Conservation (phyloP, 2,888 invertebrate genomes). For the Bugulina stolonifera region DNA sequence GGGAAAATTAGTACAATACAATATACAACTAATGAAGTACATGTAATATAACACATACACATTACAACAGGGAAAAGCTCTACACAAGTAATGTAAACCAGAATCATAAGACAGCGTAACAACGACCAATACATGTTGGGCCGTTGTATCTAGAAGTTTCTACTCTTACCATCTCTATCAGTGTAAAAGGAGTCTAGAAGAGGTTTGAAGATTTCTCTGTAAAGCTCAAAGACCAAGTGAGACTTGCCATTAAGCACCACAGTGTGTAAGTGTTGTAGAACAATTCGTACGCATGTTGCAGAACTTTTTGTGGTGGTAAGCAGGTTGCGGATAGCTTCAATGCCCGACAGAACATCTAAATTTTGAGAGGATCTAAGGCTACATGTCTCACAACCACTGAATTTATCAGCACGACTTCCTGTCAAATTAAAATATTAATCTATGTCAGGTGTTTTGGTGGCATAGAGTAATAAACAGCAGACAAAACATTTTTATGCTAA, state of each 20-base stretch:
- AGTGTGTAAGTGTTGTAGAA: conserved; percentile 13
- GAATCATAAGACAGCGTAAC: no score
- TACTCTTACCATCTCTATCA: neutral
- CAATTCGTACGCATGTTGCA: neutral
- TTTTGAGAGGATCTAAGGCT: neutral
- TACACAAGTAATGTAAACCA: no score
- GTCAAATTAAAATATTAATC: neutral
- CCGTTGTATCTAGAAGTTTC: no score
- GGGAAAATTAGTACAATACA: no score
- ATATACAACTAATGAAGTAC: no score
- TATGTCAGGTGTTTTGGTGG: no score
- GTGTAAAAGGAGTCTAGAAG: neutral
- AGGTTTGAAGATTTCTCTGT: conserved; percentile 4
- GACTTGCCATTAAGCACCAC: neutral
- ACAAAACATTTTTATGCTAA: no score
- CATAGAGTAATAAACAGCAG: no score
- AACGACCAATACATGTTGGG: no score
- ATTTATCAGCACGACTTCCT: neutral
- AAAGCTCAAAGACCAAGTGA: neutral
- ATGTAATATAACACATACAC: no score
- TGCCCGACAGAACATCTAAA: neutral
- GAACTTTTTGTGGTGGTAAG: neutral
- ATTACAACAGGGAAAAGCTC: no score
- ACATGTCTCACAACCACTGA: neutral
- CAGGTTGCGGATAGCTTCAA: neutral